Evolutionary conservation across 2,888 invertebrate genomes (phyloP).

Genomic region (Ctenicera cuprea): DNA sequence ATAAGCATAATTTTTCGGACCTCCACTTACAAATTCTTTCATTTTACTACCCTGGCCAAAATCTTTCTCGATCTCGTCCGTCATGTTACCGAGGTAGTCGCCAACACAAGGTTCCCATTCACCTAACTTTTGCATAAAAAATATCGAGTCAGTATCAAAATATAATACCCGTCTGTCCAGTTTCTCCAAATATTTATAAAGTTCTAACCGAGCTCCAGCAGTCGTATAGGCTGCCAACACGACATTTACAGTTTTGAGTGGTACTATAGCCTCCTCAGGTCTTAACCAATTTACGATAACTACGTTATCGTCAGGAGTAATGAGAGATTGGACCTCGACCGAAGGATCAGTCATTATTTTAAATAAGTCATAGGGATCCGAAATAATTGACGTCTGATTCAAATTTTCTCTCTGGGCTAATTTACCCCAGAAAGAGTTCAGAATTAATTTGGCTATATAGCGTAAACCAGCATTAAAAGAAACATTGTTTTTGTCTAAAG

Average conservation of each 20-base stretch:
- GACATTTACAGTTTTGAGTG: slow-evolving; percentile 58
- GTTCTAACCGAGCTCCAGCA: not conserved
- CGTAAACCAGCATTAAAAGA: slow-evolving; percentile 57
- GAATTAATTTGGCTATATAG: slow-evolving; percentile 59
- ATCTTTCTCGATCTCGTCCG: no score
- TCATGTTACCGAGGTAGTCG: slow-evolving; percentile 62
- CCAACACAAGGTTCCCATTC: slow-evolving; percentile 57
- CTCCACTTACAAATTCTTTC: slow-evolving; percentile 60
- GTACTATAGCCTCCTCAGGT: slow-evolving; percentile 47
- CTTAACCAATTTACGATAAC: slow-evolving; percentile 13
- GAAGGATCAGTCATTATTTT: slow-evolving; percentile 53
- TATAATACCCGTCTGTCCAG: slow-evolving; percentile 64
- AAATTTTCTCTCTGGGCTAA: slow-evolving; percentile 60
- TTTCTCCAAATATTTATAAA: slow-evolving; percentile 23
- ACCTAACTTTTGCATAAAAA: slow-evolving; percentile 59
- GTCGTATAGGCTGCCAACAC: slow-evolving; percentile 67
- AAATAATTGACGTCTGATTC: slow-evolving; percentile 53
- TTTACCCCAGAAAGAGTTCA: no score
- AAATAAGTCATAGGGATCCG: slow-evolving; percentile 45
- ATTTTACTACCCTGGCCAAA: slow-evolving; percentile 63
- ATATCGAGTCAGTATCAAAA: slow-evolving; percentile 60
- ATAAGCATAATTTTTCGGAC: slow-evolving; percentile 39
- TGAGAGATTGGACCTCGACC: slow-evolving; percentile 51
- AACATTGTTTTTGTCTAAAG: not conserved
- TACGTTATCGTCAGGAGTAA: slow-evolving; percentile 37